Evolutionary conservation across 2,113 vertebrate genomes (phyloP).

Genomic region (Xiphorhynchus elegans): DNA sequence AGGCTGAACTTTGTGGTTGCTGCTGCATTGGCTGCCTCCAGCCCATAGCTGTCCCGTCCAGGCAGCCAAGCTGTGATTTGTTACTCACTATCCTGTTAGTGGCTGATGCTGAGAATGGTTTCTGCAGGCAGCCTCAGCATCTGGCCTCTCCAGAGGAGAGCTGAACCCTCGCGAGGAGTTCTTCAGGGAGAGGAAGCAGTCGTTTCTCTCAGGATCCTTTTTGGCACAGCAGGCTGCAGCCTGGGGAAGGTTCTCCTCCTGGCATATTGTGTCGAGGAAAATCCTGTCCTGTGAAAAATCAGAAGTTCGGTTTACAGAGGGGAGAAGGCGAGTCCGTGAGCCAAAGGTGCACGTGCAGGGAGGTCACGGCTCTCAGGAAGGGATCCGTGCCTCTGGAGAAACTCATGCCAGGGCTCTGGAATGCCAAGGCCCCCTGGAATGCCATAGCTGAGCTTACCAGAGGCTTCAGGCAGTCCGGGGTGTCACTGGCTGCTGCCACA

Average conservation of each 20-base stretch:
- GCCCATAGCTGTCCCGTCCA: neutral
- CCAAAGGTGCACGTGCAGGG: fast-evolving
- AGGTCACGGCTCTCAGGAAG: fast-evolving
- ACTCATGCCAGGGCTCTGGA: fast-evolving
- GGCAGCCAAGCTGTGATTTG: fast-evolving
- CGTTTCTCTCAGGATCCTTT: slow-evolving; percentile 14
- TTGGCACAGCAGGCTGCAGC: slow-evolving; percentile 54
- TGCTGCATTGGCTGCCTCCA: neutral
- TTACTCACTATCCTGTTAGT: slow-evolving; percentile 42
- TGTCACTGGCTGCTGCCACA: neutral
- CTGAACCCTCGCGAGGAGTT: neutral
- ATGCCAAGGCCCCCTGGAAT: neutral
- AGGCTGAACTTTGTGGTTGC: neutral
- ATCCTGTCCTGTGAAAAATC: neutral
- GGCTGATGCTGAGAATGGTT: slow-evolving; percentile 25
- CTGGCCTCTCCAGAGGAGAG: slow-evolving; percentile 1
- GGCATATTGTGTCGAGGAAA: slow-evolving; percentile 68
- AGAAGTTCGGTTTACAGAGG: neutral
- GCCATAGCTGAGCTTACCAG: neutral
- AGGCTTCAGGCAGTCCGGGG: neutral
- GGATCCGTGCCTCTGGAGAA: neutral
- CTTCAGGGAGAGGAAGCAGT: slow-evolving; percentile 61
- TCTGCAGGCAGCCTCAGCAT: slow-evolving; percentile 30
- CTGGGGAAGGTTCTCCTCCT: neutral
- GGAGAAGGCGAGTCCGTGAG: neutral